Base-by-base conservation (phyloP, 2,888 invertebrate genomes). In the Aphodius granarius region DNA sequence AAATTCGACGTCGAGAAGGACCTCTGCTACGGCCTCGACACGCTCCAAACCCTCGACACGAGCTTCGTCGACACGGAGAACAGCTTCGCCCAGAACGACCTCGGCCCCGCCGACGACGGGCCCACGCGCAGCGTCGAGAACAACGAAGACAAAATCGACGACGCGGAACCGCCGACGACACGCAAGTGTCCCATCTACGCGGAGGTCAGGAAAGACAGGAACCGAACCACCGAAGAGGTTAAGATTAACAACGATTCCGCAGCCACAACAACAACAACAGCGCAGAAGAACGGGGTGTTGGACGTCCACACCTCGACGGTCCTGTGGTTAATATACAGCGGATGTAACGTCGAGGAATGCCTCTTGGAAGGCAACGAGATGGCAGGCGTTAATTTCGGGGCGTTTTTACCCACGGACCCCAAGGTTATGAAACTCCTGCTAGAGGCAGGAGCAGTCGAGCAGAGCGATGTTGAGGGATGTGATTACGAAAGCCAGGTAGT, bases 261-360 rank as follows among this genome's bases (percentile, higher is more conserved):
- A 65, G 5, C 65, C 18, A n/a, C n/a, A n/a, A n/a, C n/a, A n/a
- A n/a, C n/a, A n/a, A n/a, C n/a, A n/a, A n/a, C n/a, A n/a, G 15
- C 76, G 63, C 75, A 74, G 64, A 81, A 76, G 43, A 75, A 74
- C 77, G 79, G 62, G 66, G 74, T 74, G 16, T 78, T 91, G 18
- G 93, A 93, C 78, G 87, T 90, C 0, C 93, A 93, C 83, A 93
- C 93, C 0, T 87, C 95, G 73, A 91, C 93, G 9, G 89, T 93
- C 15, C 89, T 96, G 43, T 95, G 95, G 95, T 89, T 96, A 80
- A 87, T 95, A 72, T 90, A 91, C 78, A 92, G 92, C 43, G 93
- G 94, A 0, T 89, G 91, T 80, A 89, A 90, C 76, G 89, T 92
- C 0, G 92, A 92, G 78, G 88, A 90, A 0, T 91, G 91, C 15